Percentiles rank a stretch among this genome's conserved stretches.
Conservation (phyloP, 2,797 vertebrate genomes). For the Selene dorsalis region DNA sequence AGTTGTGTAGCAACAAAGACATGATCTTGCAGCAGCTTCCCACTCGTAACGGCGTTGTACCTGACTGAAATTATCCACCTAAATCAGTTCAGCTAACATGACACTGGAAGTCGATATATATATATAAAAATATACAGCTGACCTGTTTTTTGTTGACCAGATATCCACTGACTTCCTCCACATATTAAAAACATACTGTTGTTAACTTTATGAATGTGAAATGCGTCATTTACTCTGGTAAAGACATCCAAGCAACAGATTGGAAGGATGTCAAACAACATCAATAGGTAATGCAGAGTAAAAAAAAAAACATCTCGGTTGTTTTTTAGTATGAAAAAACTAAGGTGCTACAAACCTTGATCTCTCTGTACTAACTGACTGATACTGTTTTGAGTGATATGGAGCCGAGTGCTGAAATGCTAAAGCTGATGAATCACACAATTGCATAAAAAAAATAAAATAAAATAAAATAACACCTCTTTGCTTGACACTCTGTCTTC, state of each 20-base stretch:
- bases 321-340: constrained; percentile 39
- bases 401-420: constrained; percentile 42
- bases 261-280: constrained; percentile 19
- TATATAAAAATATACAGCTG: neutral
- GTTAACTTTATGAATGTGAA: neutral
- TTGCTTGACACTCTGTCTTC: constrained; percentile 74
- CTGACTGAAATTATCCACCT: neutral
- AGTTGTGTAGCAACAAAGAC: neutral
- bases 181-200: neutral
- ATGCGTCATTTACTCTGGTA: neutral
- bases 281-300: constrained; percentile 8
- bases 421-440: constrained; percentile 69
- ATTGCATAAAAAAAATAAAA: constrained; percentile 51
- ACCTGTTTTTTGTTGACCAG: neutral
- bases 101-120: neutral
- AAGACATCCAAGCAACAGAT: neutral
- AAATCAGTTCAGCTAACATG: neutral
- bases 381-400: constrained; percentile 41
- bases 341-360: constrained; percentile 67
- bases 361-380: constrained; percentile 47
- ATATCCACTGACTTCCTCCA: neutral
- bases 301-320: constrained; percentile 17
- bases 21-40: neutral
- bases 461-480: constrained; percentile 75
- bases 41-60: neutral